A percentile compares a stretch with the other conserved stretches of the same genome.
These are phyloP conservation scores for Cyprinus carpio DNA, from an alignment of 2,113 vertebrate species.

Conservation along the genomic window DNA sequence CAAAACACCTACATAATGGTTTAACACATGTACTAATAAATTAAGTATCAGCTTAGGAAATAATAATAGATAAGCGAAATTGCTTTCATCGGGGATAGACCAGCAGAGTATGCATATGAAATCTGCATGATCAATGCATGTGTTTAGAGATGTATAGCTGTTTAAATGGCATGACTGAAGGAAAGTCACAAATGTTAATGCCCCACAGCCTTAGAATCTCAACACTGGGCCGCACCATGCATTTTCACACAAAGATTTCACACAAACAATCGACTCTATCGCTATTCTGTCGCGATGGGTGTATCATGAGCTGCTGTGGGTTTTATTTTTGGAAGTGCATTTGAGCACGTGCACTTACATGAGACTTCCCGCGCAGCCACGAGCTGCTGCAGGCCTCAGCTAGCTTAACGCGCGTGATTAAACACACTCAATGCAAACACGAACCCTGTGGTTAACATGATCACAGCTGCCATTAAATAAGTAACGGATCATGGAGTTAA, in stretches of 20 bases:
- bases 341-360: neutral
- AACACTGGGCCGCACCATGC: neutral
- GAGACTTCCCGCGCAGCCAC: constrained; percentile 40
- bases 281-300: neutral
- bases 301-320: neutral
- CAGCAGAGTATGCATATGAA: neutral
- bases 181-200: neutral
- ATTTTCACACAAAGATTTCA: neutral
- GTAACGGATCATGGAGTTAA: neutral
- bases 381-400: constrained; percentile 46
- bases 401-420: neutral
- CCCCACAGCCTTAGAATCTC: neutral
- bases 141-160: neutral
- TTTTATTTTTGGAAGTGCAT: neutral
- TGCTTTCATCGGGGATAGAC: neutral
- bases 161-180: neutral
- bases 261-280: neutral
- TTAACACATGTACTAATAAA: neutral
- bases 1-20: neutral
- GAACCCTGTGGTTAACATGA: neutral
- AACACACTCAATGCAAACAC: neutral
- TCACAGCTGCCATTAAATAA: neutral
- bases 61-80: accelerated
- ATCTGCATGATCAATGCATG: neutral
- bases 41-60: too few relatives aligned